Percentiles rank a stretch among this genome's conserved stretches.
Conservation (phyloP, 2,797 vertebrate species). For the Balearica regulorum region DNA sequence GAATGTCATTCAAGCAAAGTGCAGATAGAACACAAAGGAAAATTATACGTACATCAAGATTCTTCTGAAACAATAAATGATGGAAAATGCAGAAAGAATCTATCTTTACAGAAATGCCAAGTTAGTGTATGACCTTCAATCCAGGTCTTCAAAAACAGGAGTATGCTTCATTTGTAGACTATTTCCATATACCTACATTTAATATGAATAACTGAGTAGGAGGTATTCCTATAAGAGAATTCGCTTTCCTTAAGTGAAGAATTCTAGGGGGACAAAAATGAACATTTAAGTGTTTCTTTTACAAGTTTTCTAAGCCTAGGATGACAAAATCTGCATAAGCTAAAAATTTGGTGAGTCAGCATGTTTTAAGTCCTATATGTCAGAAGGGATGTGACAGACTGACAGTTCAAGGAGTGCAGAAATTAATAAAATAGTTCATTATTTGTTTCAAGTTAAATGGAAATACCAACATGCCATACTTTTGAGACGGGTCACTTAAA, state of each 20-base stretch:
- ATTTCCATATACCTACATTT: neutral
- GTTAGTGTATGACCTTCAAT: neutral
- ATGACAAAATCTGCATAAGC: neutral
- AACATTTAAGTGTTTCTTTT: neutral
- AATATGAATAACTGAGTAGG: neutral
- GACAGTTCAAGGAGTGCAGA: neutral
- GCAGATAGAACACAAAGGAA: neutral
- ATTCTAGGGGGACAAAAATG: neutral
- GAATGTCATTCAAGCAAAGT: neutral
- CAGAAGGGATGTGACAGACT: neutral
- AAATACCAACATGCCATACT: neutral
- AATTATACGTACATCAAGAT: neutral
- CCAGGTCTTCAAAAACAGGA: neutral
- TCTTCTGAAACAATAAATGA: neutral
- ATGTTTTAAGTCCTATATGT: neutral
- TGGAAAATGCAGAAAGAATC: neutral
- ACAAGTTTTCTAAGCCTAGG: neutral
- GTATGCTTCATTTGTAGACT: neutral
- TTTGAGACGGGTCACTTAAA: neutral
- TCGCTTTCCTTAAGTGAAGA: neutral
- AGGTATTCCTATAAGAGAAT: neutral
- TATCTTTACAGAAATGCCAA: neutral
- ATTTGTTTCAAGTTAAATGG: neutral
- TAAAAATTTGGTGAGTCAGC: neutral
- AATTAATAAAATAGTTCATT: neutral